Conservation (phyloP, 1,140 invertebrate species). For the Drosophila leontia region DNA sequence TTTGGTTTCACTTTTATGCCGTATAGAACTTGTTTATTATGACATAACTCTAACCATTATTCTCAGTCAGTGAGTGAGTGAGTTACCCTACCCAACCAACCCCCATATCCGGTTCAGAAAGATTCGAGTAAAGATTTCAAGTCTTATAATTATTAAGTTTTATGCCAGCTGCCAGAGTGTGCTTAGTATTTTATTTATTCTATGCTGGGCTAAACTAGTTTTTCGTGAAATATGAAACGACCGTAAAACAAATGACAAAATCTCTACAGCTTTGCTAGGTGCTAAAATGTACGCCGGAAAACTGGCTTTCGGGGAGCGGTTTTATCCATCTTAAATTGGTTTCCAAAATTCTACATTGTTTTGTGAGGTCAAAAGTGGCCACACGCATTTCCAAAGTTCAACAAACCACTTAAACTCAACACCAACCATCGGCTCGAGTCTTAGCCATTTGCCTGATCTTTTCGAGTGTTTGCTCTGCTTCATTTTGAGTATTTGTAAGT, state of each 20-base stretch:
- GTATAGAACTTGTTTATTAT: conserved; percentile 55
- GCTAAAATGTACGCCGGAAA: conserved; percentile 26
- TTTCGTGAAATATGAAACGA: conserved; percentile 50
- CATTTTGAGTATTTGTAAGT: conserved; percentile 20
- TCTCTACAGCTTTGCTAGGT: conserved; percentile 22
- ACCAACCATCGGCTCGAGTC: conserved; percentile 6
- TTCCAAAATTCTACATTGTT: background rate
- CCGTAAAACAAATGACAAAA: conserved; percentile 33
- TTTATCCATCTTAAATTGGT: conserved; percentile 7
- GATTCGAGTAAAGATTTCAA: conserved; percentile 32
- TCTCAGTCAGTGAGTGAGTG: conserved; percentile 16
- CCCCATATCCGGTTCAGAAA: conserved; percentile 69
- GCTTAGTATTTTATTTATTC: conserved; percentile 65
- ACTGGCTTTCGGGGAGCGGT: conserved; percentile 27
- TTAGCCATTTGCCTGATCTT: conserved; percentile 16
- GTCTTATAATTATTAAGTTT: conserved; percentile 71
- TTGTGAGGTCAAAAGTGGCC: conserved; percentile 36
- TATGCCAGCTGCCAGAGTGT: conserved; percentile 62
- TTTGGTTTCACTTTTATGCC: conserved; percentile 73
- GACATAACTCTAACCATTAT: conserved; percentile 60
- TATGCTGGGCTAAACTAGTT: conserved; percentile 63
- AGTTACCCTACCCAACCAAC: conserved; percentile 27
- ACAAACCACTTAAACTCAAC: conserved; percentile 25
- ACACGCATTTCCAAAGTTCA: conserved; percentile 30
- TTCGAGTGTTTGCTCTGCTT: conserved; percentile 39